Evolutionary conservation across 2,888 invertebrate species (phyloP).

Genomic region (Alentia gelatinosa): DNA sequence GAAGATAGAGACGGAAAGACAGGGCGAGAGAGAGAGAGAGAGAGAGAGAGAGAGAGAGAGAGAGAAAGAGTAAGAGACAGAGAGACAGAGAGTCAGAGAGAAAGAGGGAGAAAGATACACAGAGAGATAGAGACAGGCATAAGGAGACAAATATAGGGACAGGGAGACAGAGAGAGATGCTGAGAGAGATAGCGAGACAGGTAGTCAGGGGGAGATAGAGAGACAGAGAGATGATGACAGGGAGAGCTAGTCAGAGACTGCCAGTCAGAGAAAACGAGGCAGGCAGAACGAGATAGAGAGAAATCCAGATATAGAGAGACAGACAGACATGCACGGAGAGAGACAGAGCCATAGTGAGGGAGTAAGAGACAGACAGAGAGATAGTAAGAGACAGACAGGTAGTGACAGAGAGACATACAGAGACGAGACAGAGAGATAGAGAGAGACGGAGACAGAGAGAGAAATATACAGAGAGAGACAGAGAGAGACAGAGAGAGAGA

Average conservation of each 20-base stretch:
- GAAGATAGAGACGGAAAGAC: neutral
- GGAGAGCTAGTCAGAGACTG: neutral
- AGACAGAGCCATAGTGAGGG: neutral
- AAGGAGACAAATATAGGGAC: neutral
- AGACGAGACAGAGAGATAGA: no score
- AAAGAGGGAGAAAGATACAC: neutral
- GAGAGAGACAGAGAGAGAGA: conserved; percentile 16
- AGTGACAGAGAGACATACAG: neutral
- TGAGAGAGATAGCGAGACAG: neutral
- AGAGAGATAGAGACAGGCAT: neutral
- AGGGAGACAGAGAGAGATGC: neutral
- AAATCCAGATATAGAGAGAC: neutral
- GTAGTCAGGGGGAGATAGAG: neutral
- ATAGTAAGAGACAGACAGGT: neutral
- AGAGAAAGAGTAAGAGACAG: neutral
- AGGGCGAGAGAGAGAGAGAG: neutral
- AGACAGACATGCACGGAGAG: neutral
- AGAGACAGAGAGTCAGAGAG: neutral
- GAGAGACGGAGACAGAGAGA: no score
- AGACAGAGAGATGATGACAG: neutral
- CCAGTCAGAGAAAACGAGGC: neutral
- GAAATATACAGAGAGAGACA: no score
- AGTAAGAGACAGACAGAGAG: neutral
- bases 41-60: conserved; percentile 9
- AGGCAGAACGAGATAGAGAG: neutral